Base-by-base conservation (phyloP, 2,888 invertebrate species). In the Synergus japonicus region DNA sequence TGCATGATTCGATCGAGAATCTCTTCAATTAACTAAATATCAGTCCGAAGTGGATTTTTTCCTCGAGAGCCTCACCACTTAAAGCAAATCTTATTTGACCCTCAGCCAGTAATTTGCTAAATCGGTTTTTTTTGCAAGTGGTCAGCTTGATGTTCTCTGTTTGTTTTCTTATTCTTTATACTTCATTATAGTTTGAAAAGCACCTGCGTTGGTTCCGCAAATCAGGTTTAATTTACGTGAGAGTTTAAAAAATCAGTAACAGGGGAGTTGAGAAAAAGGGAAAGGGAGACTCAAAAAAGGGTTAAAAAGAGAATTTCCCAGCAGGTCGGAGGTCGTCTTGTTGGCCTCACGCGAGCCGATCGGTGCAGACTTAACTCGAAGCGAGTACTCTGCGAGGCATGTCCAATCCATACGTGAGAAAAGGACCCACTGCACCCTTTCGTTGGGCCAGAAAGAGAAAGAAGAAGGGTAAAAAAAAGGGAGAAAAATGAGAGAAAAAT, bases 291-390 rank as follows among this genome's bases (percentile, higher is more conserved):
- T 49, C 64, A 76, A 86, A 88, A 86, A 86, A 84, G 83, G 84
- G 85, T 84, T 81, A 85, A 86, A 86, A 86, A 77, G 83, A 86
- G 77, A 83, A 86, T 87, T 89, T 90, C 88, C 88, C 88, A 89
- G 85, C 85, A 87, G 90, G 90, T 91, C 90, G 87, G 86, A 88
- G 91, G 91, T 91, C 90, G 87, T 85, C 85, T 87, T 85, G 87
- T 85, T 81, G 85, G 86, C 84, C 87, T 88, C 90, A 88, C 88
- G 88, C 88, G 86, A 89, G 85, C 86, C 22, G 65, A 78, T 64
- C 46, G 2, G 37, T 29, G 9, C 18, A 73, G 54, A 15, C 73
- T 65, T 65, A 65, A 65, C 65, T 65, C 49, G 66, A 76, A 58
- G 58, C 77, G 60, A 66, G 43, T 77, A 41, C 37, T 10, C 49